A percentile compares a stretch with the other conserved stretches of the same genome.
phyloP scores from a whole-genome alignment of 1,140 invertebrate species.

The Lepidotrigona ventralis region DNA sequence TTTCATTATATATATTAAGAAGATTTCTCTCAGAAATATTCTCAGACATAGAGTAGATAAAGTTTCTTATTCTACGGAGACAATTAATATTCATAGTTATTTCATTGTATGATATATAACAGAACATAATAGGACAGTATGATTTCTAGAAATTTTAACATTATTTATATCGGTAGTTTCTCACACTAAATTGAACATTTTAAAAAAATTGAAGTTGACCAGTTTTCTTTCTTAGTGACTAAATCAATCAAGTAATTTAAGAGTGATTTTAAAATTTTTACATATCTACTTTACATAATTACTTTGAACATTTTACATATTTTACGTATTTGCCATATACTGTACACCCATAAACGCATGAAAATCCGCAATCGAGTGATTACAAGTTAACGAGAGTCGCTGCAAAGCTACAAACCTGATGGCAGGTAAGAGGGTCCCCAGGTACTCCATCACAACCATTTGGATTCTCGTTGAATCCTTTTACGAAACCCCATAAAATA shows the following conservation, averaged over 20 bases:
- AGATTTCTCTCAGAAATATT: too few species aligned
- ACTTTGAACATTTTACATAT: too few species aligned
- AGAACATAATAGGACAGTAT: too few species aligned
- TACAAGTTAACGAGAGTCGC: background rate
- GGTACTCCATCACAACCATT: background rate
- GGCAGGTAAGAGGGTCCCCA: background rate
- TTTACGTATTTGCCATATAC: too few species aligned
- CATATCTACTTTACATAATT: too few species aligned
- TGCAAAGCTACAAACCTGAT: background rate
- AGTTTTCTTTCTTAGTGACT: rapidly evolving
- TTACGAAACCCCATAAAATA: constrained; percentile 71
- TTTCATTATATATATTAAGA: too few species aligned
- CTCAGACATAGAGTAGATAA: too few species aligned
- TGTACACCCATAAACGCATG: too few species aligned
- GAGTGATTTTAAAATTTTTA: too few species aligned
- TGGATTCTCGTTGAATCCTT: constrained; percentile 53
- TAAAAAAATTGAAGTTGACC: background rate
- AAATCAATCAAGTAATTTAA: background rate
- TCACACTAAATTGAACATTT: background rate
- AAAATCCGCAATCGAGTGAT: background rate
- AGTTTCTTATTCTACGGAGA: too few species aligned
- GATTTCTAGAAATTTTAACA: background rate
- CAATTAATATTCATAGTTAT: too few species aligned
- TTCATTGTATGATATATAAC: too few species aligned
- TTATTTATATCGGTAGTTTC: background rate